Conservation (phyloP, 2,888 invertebrate genomes). For the Machimus rusticus region DNA sequence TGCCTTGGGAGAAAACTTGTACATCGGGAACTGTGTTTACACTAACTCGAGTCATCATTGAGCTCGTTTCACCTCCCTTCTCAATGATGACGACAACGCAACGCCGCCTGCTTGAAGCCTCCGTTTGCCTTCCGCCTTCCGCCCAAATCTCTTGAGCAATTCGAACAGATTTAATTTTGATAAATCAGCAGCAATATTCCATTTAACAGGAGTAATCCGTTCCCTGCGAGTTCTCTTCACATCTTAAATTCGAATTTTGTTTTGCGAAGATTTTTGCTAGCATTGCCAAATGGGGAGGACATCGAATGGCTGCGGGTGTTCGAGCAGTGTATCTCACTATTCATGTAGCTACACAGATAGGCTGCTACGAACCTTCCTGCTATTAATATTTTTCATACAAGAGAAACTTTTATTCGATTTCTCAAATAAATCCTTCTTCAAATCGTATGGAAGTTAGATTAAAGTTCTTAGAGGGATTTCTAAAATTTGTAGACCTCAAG, state of each 20-base stretch:
- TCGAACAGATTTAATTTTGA: constrained; percentile 47
- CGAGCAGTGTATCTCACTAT: neutral
- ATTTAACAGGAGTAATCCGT: constrained; percentile 46
- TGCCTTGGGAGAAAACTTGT: neutral
- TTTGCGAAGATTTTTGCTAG: constrained; percentile 1
- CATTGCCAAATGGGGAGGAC: neutral
- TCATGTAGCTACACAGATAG: neutral
- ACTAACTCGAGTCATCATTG: neutral
- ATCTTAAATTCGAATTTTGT: constrained; percentile 17
- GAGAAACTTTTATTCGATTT: constrained; percentile 21
- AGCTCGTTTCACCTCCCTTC: neutral
- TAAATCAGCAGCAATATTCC: constrained; percentile 47
- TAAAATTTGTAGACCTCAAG: neutral
- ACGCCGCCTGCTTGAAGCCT: neutral
- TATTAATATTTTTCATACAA: constrained; percentile 3
- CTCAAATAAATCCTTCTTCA: neutral
- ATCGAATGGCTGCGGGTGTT: neutral
- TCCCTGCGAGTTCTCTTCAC: neutral
- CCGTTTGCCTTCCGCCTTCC: neutral
- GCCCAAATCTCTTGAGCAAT: constrained; percentile 23
- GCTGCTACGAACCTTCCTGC: neutral
- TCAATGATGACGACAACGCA: neutral
- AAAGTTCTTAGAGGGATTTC: neutral
- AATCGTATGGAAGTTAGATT: neutral
- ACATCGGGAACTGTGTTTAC: neutral